phyloP scores from a whole-genome alignment of 2,888 invertebrate species.

The Heliothis peltigera region DNA sequence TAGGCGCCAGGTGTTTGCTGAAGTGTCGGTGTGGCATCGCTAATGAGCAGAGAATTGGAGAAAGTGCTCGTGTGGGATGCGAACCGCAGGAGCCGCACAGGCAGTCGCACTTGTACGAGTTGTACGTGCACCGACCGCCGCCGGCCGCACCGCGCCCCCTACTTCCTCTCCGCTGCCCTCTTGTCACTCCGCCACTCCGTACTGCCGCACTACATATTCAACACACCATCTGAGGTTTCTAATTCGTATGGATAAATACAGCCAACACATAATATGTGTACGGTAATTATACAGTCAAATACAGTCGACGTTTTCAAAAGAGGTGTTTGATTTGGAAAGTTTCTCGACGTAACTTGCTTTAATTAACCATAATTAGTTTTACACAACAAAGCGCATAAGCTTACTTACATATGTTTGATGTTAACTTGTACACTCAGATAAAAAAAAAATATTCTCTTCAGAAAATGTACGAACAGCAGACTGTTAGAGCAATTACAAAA shows the following conservation, averaged over 20 bases:
- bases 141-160: constrained; percentile 29
- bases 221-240: constrained; percentile 63
- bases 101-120: constrained; percentile 60
- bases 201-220: constrained; percentile 52
- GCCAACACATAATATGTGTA: constrained; percentile 19
- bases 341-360: constrained; percentile 13
- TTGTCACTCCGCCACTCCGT: constrained; percentile 51
- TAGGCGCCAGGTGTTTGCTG: constrained; percentile 83
- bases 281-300: constrained; percentile 24
- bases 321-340: constrained; percentile 45
- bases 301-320: constrained; percentile 17
- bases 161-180: constrained; percentile 58
- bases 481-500: constrained; percentile 27
- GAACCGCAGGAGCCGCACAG: constrained; percentile 71
- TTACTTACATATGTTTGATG: background rate
- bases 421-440: background rate
- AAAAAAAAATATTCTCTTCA: constrained; percentile 7
- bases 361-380: constrained; percentile 13
- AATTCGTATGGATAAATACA: constrained; percentile 58
- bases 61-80: constrained; percentile 75
- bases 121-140: constrained; percentile 49
- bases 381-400: constrained; percentile 4
- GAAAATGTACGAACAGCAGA: constrained; percentile 10
- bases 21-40: constrained; percentile 81
- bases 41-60: constrained; percentile 84